Evolutionary conservation across 2,888 invertebrate genomes (phyloP), one percentile per base, ranked within the genome.

Genomic region (Melanargia galathea): DNA sequence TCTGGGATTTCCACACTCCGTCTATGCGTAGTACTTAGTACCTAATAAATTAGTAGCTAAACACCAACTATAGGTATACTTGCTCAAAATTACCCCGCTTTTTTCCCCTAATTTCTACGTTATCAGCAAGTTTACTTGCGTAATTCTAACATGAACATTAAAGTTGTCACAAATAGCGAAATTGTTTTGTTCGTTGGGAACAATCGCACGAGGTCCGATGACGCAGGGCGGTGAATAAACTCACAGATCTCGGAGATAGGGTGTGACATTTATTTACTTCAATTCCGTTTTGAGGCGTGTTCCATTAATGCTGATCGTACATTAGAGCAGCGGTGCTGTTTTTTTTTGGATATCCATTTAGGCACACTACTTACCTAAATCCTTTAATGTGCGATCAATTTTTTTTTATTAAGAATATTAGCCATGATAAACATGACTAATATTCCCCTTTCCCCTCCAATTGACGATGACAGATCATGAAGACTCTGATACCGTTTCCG

Each of bases 221-320:
- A 67, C 69, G 69, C 62, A 58, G 63, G 62, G 35, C 67, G 69
- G 69, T 69, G 51, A 69, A 69, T 67, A 69, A 69, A 69, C 67
- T 33, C 67, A 43, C 59, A 51, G 65, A 64, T 65, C 65, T 63
- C 51, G 11, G 48, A 38, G 66, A 64, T 64, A 66, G 52, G 26
- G 20, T 22, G 30, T 51, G 56, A 46, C 59, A 63, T 38, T 40
- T 40, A 52, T 52, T 46, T 33, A n/a, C 16, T 13, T 26, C 26
- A 49, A 40, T 49, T 38, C 11, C 26, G 38, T 24, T 11, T 35
- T 8, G 16, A 35, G 35, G 48, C 58, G 40, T 16, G 26, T 46
- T 30, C 7, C n/a, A n/a, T n/a, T n/a, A n/a, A n/a, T n/a, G n/a
- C n/a, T n/a, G n/a, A n/a, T n/a, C n/a, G n/a, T n/a, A n/a, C n/a